These are phyloP conservation scores for Zosterops pallidus DNA, from an alignment of 2,113 vertebrate genomes.

Conservation along the genomic window DNA sequence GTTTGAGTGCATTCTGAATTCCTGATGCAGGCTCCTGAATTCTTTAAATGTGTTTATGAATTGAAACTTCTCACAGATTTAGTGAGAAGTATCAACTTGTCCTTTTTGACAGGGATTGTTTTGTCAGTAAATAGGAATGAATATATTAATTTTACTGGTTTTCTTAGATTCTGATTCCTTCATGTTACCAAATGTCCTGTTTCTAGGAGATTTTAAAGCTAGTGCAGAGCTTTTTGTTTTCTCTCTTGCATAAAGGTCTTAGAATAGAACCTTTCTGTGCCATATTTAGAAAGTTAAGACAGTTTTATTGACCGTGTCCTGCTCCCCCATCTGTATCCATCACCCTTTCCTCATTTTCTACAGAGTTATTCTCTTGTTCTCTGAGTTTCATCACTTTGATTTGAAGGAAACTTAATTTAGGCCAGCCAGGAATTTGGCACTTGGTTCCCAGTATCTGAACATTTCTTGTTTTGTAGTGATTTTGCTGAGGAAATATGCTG, in stretches of 20 bases:
- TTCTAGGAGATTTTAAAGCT: neutral
- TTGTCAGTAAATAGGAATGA: slow-evolving; percentile 1
- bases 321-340: neutral
- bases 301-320: neutral
- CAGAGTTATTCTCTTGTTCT: neutral
- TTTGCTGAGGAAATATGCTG: neutral
- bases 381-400: neutral
- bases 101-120: neutral
- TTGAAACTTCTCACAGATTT: neutral
- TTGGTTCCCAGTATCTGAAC: neutral
- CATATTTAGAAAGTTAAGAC: neutral
- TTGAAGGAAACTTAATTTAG: slow-evolving; percentile 16
- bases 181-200: neutral
- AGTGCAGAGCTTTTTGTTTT: neutral
- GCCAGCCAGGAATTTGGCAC: neutral
- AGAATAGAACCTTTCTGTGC: neutral
- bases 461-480: neutral
- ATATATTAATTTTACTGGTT: slow-evolving; percentile 17
- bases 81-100: slow-evolving; percentile 6
- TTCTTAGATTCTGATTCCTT: neutral
- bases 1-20: slow-evolving; percentile 12
- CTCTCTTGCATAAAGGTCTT: neutral
- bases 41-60: neutral
- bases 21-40: neutral
- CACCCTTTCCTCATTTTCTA: neutral